A percentile compares a stretch with the other conserved stretches of the same genome.
Evolutionary conservation across 2,113 vertebrate species (phyloP).

Genomic region (Callocephalon fimbriatum): DNA sequence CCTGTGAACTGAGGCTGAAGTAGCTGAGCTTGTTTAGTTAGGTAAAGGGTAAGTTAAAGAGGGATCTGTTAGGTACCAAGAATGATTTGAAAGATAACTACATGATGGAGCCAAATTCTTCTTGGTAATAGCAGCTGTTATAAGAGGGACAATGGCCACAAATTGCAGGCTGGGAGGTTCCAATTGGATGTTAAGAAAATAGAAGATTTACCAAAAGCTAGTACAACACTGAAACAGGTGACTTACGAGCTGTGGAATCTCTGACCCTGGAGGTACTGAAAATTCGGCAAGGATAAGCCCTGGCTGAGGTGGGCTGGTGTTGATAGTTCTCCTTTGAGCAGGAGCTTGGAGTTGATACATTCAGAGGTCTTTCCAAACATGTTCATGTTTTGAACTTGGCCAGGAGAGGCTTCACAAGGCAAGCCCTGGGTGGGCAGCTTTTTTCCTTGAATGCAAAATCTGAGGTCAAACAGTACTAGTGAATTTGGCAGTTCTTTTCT

Average conservation of each 20-base stretch:
- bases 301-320: neutral
- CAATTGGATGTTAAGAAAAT: neutral
- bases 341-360: neutral
- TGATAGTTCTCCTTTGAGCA: neutral
- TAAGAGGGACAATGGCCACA: neutral
- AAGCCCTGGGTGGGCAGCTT: rapidly evolving
- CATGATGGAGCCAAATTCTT: neutral
- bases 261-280: neutral
- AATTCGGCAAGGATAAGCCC: neutral
- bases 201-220: neutral
- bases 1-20: neutral
- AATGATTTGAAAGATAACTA: neutral
- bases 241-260: neutral
- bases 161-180: neutral
- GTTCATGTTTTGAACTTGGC: neutral
- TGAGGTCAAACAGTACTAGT: neutral
- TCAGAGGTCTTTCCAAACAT: neutral
- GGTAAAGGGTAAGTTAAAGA: neutral
- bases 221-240: neutral
- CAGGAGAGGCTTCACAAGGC: neutral
- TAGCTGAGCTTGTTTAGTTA: neutral
- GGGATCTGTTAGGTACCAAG: neutral
- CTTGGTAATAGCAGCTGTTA: neutral
- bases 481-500: neutral
- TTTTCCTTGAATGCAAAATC: neutral